These are phyloP conservation scores for Sialia sialis DNA, from an alignment of 2,113 vertebrate species.

Conservation along the genomic window DNA sequence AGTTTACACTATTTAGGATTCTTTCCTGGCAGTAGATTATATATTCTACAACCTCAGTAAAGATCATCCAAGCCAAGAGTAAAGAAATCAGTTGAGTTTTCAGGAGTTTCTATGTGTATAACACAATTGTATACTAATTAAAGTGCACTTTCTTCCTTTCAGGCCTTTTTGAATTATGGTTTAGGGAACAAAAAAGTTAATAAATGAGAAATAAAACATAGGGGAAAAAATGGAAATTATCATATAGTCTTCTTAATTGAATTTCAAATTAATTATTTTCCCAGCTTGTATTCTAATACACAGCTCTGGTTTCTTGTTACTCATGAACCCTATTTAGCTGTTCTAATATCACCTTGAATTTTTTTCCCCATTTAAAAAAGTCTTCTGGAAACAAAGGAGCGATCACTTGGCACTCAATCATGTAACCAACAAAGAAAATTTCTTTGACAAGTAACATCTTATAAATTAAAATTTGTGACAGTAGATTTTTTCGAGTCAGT, in stretches of 20 bases:
- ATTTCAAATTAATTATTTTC: background rate
- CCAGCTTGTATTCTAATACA: background rate
- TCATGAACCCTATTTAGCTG: background rate
- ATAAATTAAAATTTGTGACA: background rate
- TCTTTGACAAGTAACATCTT: background rate
- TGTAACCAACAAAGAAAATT: background rate
- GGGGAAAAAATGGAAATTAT: background rate
- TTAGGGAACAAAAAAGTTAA: background rate
- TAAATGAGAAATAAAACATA: background rate
- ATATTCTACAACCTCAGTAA: background rate
- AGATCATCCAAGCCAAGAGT: background rate
- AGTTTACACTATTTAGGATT: background rate
- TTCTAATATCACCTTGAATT: background rate
- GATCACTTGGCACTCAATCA: background rate
- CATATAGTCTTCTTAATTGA: background rate
- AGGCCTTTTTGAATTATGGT: background rate
- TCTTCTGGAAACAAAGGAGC: background rate
- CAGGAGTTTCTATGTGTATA: background rate
- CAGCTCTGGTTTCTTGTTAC: background rate
- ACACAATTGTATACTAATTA: background rate
- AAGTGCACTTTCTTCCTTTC: background rate
- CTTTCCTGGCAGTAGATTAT: background rate
- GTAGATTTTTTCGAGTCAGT: background rate
- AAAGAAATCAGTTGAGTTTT: background rate
- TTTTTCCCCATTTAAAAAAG: background rate